Conservation (phyloP, 2,797 vertebrate species). For the Masticophis lateralis region DNA sequence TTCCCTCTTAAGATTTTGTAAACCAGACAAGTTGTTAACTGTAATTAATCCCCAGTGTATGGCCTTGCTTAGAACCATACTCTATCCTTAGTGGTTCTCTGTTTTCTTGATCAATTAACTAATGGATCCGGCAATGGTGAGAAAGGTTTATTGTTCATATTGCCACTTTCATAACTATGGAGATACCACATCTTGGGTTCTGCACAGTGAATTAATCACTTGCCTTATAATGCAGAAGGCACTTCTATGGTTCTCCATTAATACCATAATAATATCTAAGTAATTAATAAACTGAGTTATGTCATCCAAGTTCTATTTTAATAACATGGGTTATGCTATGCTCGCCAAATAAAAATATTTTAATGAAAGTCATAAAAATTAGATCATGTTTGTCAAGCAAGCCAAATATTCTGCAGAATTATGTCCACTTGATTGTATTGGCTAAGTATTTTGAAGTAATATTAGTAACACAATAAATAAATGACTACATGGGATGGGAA, state of each 20-base stretch:
- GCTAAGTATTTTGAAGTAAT: conserved; percentile 13
- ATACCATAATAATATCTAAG: background rate
- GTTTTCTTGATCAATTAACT: background rate
- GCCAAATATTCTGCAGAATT: conserved; percentile 14
- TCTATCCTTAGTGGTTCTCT: background rate
- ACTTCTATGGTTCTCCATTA: background rate
- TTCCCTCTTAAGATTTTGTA: background rate
- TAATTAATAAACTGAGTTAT: background rate
- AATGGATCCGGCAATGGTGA: background rate
- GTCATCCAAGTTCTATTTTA: background rate
- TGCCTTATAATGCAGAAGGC: background rate
- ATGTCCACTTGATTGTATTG: background rate
- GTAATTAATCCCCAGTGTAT: background rate
- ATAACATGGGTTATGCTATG: background rate
- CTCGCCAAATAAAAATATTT: background rate
- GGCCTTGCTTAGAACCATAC: background rate
- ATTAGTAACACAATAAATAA: conserved; percentile 15
- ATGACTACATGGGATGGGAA: background rate
- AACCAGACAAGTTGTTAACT: background rate
- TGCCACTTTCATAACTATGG: background rate
- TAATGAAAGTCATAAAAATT: conserved; percentile 6
- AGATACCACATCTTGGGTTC: background rate
- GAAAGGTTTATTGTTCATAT: background rate
- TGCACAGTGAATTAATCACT: background rate
- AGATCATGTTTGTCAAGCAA: conserved; percentile 17